A percentile compares a stretch with the other conserved stretches of the same genome.
These are phyloP conservation scores for Istiophorus platypterus DNA, from an alignment of 2,113 vertebrate species.

Conservation along the genomic window DNA sequence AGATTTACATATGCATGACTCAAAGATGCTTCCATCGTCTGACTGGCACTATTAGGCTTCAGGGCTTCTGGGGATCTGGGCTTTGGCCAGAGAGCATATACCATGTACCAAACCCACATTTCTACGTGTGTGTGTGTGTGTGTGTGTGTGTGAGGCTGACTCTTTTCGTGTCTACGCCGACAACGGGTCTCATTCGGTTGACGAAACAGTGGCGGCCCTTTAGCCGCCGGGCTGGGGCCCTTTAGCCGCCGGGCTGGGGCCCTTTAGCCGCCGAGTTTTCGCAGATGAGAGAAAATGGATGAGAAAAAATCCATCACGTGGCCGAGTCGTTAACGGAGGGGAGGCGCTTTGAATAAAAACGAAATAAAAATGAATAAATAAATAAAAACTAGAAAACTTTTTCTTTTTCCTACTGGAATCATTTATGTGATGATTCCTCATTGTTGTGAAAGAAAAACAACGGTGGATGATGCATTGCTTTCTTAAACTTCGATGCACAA, in stretches of 20 bases:
- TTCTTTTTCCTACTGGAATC: neutral
- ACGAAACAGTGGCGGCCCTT: no score
- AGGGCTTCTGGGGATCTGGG: neutral
- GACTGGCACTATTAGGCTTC: neutral
- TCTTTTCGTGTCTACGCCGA: neutral
- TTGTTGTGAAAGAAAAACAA: neutral
- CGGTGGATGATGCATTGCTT: neutral
- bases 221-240: no score
- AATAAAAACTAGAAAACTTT: no score
- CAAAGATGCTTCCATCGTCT: constrained; percentile 1
- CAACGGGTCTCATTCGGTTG: constrained; percentile 12
- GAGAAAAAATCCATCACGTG: neutral
- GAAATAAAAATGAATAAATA: no score
- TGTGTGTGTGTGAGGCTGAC: neutral
- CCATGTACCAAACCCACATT: neutral
- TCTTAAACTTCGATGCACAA: neutral
- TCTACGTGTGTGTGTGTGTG: neutral
- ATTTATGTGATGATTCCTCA: neutral
- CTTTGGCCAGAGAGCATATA: neutral
- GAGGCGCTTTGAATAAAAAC: no score
- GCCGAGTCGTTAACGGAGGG: neutral
- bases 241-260: no score
- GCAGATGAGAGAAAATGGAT: neutral
- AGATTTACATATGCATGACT: neutral
- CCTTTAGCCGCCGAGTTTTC: no score